Evolutionary conservation across 2,888 invertebrate species (phyloP), one percentile per base, ranked within the genome.

Genomic region (Podotricha telesiphe): DNA sequence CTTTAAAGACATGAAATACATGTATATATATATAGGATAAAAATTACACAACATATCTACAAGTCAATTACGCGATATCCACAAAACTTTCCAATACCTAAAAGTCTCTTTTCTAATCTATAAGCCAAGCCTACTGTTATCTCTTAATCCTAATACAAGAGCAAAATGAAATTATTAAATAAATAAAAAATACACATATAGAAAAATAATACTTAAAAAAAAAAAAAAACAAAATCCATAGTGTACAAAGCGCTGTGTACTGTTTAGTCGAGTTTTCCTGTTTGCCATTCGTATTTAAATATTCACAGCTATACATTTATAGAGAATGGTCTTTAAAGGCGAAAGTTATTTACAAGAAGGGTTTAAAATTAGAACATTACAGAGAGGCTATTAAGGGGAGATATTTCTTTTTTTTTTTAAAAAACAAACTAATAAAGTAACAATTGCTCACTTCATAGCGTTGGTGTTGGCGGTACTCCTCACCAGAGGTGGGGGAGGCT

Each of bases 401-500:
- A 17, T 53, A 15, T 28, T 28, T 55, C 17, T 17, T 11, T n/a
- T 22, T 51, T 8, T 28, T 55, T 53, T n/a, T 34, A 17, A 17
- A 55, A 34, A 34, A 40, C 22, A 22, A n/a, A 22, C 22, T 10
- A 67, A 71, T 70, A 71, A 64, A 61, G 19, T 67, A 81, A 82
- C 73, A 69, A 79, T 48, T 88, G 86, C 93, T 93, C 89, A 93
- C 93, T 92, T 93, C 88, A 93, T 93, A 74, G 86, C 91, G 72
- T 86, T 80, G 40, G 91, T 85, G 91, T 94, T 94, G 78, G 93
- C 91, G 55, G 94, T 87, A 74, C 90, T 92, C 80, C 94, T 89
- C 78, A 94, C 94, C 70, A 94, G 88, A 59, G 94, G 94, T 82
- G 92, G 88, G 84, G 94, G 89, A 83, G 87, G 93, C 84, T 86